phyloP scores from a whole-genome alignment of 2,797 vertebrate genomes.

The Ciconia nigra region DNA sequence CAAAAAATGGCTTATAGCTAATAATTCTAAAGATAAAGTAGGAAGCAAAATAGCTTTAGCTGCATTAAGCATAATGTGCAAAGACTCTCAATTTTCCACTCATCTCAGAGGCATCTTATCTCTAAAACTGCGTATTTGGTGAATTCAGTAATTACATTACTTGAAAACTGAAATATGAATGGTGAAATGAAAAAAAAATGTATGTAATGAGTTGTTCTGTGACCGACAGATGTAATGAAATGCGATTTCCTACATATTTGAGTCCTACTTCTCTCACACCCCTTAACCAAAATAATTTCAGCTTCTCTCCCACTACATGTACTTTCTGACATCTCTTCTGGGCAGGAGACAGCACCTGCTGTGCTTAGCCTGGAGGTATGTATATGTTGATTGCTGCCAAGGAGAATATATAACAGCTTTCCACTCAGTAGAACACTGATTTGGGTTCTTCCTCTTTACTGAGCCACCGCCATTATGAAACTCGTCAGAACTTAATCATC shows the following conservation, averaged over 20 bases:
- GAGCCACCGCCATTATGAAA: not conserved
- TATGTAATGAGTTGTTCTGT: not conserved
- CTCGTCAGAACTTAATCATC: not conserved
- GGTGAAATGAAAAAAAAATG: not conserved
- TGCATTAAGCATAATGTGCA: not conserved
- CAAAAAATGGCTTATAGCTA: not conserved
- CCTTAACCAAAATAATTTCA: not conserved
- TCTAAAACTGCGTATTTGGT: not conserved
- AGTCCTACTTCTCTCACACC: not conserved
- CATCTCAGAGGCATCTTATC: not conserved
- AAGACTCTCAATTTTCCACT: not conserved
- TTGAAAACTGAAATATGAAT: not conserved
- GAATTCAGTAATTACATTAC: not conserved
- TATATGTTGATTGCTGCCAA: not conserved
- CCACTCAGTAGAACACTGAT: not conserved
- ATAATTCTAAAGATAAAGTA: not conserved
- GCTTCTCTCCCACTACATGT: not conserved
- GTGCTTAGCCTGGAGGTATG: not conserved
- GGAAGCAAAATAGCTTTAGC: not conserved
- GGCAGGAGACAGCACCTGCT: not conserved
- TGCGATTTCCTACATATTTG: not conserved
- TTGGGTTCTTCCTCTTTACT: not conserved
- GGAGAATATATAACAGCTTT: not conserved
- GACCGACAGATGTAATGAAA: not conserved
- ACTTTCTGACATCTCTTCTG: not conserved